A percentile compares a stretch with the other conserved stretches of the same genome.
These are phyloP conservation scores for Catostomus latipinnis DNA, from an alignment of 2,797 vertebrate species.

Conservation along the genomic window DNA sequence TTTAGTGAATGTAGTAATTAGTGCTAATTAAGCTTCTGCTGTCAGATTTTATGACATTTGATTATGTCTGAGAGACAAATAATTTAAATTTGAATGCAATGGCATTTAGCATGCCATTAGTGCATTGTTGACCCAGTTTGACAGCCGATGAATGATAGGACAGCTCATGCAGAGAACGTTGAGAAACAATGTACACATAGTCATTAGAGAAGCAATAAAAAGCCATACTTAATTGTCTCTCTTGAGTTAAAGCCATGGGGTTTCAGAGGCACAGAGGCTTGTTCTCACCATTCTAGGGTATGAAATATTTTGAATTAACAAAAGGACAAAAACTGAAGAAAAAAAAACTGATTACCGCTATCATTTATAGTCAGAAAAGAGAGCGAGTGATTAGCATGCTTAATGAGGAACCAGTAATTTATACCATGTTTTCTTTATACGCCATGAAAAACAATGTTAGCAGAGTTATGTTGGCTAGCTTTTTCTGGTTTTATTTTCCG, in stretches of 20 bases:
- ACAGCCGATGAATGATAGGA: conserved; percentile 32
- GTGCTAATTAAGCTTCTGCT: conserved; percentile 64
- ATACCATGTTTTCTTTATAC: background rate
- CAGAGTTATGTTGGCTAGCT: conserved; percentile 9
- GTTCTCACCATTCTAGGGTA: conserved; percentile 26
- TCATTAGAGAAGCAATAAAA: conserved; percentile 34
- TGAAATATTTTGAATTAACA: conserved; percentile 7
- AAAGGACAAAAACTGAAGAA: background rate
- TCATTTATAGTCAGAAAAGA: conserved; percentile 5
- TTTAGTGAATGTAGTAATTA: conserved; percentile 57
- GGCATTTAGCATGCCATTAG: conserved; percentile 61
- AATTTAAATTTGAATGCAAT: conserved; percentile 53
- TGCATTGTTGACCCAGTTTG: conserved; percentile 61
- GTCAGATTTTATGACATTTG: conserved; percentile 58
- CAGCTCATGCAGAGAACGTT: conserved; percentile 7
- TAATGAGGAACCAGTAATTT: background rate
- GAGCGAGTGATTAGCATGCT: background rate
- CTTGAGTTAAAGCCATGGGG: conserved; percentile 13
- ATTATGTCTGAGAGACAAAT: conserved; percentile 58
- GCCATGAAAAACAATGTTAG: background rate
- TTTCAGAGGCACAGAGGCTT: conserved; percentile 4
- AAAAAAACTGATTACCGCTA: conserved; percentile 1
- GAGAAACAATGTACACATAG: conserved; percentile 32
- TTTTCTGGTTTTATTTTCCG: conserved; percentile 13
- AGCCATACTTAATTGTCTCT: conserved; percentile 34